phyloP scores from a whole-genome alignment of 2,113 vertebrate species.

The Nothocercus nigrocapillus region DNA sequence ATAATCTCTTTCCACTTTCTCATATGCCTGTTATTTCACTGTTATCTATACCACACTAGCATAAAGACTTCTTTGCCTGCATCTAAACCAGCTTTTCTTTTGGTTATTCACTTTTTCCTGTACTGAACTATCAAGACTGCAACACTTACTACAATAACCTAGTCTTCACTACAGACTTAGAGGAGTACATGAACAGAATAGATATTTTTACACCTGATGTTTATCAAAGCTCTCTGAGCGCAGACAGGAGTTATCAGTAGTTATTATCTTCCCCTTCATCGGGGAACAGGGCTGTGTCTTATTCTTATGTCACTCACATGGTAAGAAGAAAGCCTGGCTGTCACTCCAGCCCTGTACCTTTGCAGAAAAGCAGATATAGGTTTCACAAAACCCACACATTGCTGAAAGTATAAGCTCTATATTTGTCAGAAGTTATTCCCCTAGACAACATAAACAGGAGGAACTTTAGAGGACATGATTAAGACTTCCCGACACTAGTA shows the following conservation, averaged over 20 bases:
- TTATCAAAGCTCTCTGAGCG: not conserved
- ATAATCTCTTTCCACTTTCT: not conserved
- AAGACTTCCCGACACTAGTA: not conserved
- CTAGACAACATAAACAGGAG: slow-evolving; percentile 24
- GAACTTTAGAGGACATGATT: not conserved
- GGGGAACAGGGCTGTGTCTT: not conserved
- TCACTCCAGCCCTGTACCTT: not conserved
- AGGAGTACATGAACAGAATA: not conserved
- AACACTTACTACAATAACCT: not conserved
- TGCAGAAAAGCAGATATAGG: not conserved
- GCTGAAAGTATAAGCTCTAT: not conserved
- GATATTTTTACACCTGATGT: not conserved
- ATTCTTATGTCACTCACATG: not conserved
- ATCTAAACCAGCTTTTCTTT: not conserved
- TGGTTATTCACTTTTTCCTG: not conserved
- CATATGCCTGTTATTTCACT: not conserved
- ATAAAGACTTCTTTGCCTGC: not conserved
- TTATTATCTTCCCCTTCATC: not conserved
- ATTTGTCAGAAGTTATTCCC: slow-evolving; percentile 9
- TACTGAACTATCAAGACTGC: not conserved
- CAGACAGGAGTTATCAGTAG: not conserved
- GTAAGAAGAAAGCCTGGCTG: not conserved
- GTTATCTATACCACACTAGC: not conserved
- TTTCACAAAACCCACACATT: not conserved
- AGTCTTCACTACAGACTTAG: not conserved